Evolutionary conservation across 1,140 invertebrate genomes (phyloP).

Genomic region (Rhopalosiphum maidis): DNA sequence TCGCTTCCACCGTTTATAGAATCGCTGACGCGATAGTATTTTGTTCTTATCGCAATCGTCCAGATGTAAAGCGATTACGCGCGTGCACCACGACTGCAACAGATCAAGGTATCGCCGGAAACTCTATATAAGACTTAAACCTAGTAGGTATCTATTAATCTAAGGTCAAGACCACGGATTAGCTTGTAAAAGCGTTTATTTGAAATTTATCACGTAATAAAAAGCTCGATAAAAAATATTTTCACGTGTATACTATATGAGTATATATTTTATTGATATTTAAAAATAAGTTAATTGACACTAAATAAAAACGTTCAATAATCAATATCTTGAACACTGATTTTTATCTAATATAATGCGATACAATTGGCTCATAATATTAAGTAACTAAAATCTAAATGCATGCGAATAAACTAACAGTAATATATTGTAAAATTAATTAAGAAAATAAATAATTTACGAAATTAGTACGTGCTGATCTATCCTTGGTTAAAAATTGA

Average conservation of each 20-base stretch:
- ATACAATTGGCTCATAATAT: background rate
- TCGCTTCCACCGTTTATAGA: background rate
- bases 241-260: background rate
- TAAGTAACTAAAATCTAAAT: background rate
- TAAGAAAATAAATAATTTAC: too few relatives aligned
- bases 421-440: too few relatives aligned
- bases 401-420: background rate
- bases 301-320: background rate
- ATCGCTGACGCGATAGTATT: background rate
- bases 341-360: background rate
- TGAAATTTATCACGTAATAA: background rate
- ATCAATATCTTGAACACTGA: background rate
- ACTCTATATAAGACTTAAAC: background rate
- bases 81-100: background rate
- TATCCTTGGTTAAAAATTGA: background rate
- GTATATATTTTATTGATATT: too few relatives aligned
- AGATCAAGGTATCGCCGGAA: background rate
- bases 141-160: background rate
- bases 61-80: background rate
- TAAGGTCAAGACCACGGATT: background rate
- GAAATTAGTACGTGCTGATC: too few relatives aligned
- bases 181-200: background rate
- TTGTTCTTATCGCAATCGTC: constrained; percentile 1
- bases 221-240: background rate
- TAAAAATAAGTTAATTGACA: too few relatives aligned